Percentiles rank a stretch among this genome's conserved stretches.
Conservation (phyloP, 2,797 vertebrate genomes). For the Rhinoraja longicauda region DNA sequence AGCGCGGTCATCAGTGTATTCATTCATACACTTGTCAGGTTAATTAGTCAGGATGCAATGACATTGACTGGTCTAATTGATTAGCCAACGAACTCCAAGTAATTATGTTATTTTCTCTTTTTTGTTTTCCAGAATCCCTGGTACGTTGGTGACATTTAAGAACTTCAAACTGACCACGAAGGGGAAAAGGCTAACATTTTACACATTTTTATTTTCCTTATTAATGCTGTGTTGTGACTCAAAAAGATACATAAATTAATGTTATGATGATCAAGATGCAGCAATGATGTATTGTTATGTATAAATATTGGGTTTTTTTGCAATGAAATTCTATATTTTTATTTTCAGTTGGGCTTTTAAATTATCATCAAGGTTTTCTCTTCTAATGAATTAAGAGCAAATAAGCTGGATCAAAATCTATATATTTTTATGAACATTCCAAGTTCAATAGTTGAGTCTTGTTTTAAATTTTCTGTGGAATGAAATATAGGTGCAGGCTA, state of each 20-base stretch:
- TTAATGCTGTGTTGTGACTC: not conserved
- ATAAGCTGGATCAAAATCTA: not conserved
- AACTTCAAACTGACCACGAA: not conserved
- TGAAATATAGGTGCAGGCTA: not conserved
- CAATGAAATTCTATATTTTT: not conserved
- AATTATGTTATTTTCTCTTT: not conserved
- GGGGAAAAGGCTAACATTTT: not conserved
- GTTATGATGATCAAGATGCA: not conserved
- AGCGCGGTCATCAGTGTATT: not conserved
- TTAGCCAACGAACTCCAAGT: not conserved
- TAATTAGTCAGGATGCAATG: not conserved
- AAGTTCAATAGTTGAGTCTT: not conserved
- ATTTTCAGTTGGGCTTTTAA: not conserved
- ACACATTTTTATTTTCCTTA: not conserved
- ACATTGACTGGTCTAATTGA: not conserved
- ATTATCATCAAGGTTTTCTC: not conserved
- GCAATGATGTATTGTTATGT: not conserved
- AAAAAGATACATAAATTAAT: not conserved
- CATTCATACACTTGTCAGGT: not conserved
- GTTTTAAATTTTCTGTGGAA: not conserved
- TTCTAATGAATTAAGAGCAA: not conserved
- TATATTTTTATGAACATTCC: not conserved
- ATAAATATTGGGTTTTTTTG: not conserved
- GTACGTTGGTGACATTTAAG: conserved; percentile 11
- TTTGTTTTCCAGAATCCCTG: conserved; percentile 26